phyloP scores from a whole-genome alignment of 1,140 invertebrate genomes.

The Lepidurus arcticus region DNA sequence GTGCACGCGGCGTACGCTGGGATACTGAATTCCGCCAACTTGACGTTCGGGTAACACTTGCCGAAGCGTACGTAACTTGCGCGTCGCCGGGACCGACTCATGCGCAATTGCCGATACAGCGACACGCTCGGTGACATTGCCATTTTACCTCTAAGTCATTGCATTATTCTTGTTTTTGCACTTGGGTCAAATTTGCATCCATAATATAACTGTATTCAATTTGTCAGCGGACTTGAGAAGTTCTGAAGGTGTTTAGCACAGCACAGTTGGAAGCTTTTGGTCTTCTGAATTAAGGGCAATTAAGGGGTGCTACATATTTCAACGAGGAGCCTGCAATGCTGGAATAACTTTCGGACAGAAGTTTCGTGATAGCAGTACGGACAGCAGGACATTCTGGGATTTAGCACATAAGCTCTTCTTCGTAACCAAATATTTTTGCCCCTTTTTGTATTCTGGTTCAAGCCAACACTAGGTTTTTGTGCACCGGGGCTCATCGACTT shows the following conservation, averaged over 20 bases:
- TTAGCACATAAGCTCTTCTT: too few relatives aligned
- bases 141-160: neutral
- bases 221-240: neutral
- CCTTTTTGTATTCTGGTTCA: too few relatives aligned
- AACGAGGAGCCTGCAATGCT: too few relatives aligned
- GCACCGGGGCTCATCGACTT: neutral
- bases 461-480: neutral
- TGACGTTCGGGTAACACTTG: neutral
- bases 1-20: neutral
- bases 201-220: neutral
- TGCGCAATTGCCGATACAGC: neutral
- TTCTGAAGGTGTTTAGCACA: neutral
- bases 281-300: too few relatives aligned
- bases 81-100: neutral
- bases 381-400: too few relatives aligned
- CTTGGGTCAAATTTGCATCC: neutral
- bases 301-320: too few relatives aligned
- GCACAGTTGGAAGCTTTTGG: too few relatives aligned
- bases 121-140: neutral
- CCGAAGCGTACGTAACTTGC: neutral
- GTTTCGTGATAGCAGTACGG: too few relatives aligned
- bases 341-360: too few relatives aligned
- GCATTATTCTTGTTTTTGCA: slow-evolving; percentile 3
- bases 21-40: neutral
- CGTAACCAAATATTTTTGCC: too few relatives aligned